Base-by-base conservation (phyloP, 2,888 invertebrate genomes). In the Disparrhopalites patrizii region DNA sequence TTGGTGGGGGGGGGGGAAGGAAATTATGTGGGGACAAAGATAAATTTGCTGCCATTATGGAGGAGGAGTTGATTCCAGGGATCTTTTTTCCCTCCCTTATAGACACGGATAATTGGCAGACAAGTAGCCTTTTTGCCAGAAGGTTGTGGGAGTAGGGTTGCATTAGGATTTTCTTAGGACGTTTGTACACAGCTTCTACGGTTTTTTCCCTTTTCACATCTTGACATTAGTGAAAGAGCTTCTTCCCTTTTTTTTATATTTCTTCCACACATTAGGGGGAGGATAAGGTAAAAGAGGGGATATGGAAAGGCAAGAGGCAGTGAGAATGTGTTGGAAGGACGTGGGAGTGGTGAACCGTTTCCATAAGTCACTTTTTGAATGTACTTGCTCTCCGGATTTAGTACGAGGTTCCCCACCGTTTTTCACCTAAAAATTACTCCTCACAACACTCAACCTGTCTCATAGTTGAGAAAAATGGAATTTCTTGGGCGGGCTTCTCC, bases 11-110 rank as follows among this genome's bases (percentile, higher is more conserved):
- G n/a, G n/a, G n/a, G n/a, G 31, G 20, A 20, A 18, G 60, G 23
- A 47, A 47, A 31, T 47, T 31, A 47, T 15, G 28, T 27, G 47
- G 15, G 43, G 60, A 60, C 60, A 60, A 60, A 47, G 60, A 60
- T 47, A 60, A 50, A 60, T 60, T 47, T 60, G 60, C 50, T 28
- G 60, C 60, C 60, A 60, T 60, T 60, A 60, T 7, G n/a, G n/a
- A 7, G 57, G 50, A 50, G 28, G n/a, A 40, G 60, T 60, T 60
- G 60, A 56, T 36, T 56, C 56, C 13, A 50, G 23, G 10, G 30
- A 15, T 18, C 18, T 38, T 56, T 56, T 56, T 25, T 33, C 3
- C 55, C n/a, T 55, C 13, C 33, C 55, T 33, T 55, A n/a, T n/a
- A n/a, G n/a, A n/a, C n/a, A n/a, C n/a, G n/a, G 31, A 33, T 55